Base-by-base conservation (phyloP, 2,113 vertebrate genomes). In the Microcebus murinus region DNA sequence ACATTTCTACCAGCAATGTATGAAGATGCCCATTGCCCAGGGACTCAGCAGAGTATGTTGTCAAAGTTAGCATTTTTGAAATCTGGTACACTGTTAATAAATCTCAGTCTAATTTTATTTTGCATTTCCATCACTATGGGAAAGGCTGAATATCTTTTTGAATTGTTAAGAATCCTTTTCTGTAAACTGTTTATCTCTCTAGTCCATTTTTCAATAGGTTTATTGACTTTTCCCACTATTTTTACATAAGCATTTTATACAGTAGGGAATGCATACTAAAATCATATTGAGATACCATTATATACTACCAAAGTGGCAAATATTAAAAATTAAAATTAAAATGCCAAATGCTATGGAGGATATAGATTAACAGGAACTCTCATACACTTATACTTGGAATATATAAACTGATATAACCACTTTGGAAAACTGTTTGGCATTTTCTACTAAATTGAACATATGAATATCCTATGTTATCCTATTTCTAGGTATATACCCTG, bases 321-420 rank as follows among this genome's bases (percentile, higher is more conserved):
- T 91, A 94, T 74, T 48, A 90, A 88, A 88, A 82, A n/a, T 59
- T 15, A 87, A 77, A 67, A 25, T 48, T 29, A 91, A 89, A 85
- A 70, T 18, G 74, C 63, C 63, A 71, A 91, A 9, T 55, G 34
- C 55, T 81, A 1, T 36, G 17, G 20, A 88, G 68, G 52, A 77
- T n/a, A 4, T 20, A n/a, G 31, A 83, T 67, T 81, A 87, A 91
- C 2, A 82, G 25, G 55, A 80, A 90, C 13, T 80, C 91, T 85
- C 34, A 55, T 70, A 63, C 3, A 80, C 20, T 39, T n/a, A 11
- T 20, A 67, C 12, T 17, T 57, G 45, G 18, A 57, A 87, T n/a
- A n/a, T 34, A 42, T 59, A 74, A 86, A 74, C 4, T 45, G 17
- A 39, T 50, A 20, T 23, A 87, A 82, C 55, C 50, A 34, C 39